A percentile compares a stretch with the other conserved stretches of the same genome.
phyloP scores from a whole-genome alignment of 2,113 vertebrate genomes.

The Gadus chalcogrammus region DNA sequence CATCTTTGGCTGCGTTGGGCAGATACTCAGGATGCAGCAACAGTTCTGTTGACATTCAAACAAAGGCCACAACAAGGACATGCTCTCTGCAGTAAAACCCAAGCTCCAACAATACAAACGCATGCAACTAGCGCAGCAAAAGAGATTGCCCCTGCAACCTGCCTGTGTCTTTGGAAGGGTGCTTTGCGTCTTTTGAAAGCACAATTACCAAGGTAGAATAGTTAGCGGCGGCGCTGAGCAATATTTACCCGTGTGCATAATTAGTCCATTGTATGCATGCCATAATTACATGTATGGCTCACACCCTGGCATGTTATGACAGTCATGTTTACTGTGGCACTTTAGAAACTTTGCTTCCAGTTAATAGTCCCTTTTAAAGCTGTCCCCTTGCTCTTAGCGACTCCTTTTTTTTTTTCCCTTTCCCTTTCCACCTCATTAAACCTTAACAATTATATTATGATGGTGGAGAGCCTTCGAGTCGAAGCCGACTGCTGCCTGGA shows the following conservation, averaged over 20 bases:
- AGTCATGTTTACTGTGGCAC: constrained; percentile 43
- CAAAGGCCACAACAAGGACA: not conserved
- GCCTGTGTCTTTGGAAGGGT: not conserved
- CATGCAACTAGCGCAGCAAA: not conserved
- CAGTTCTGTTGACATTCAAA: not conserved
- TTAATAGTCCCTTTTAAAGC: constrained; percentile 35
- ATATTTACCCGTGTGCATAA: not conserved
- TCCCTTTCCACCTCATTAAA: constrained; percentile 68
- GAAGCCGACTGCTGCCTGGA: constrained; percentile 55
- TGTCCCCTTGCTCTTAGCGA: not conserved
- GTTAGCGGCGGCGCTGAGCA: not conserved
- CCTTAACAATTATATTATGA: constrained; percentile 63
- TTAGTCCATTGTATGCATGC: constrained; percentile 1
- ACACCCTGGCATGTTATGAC: constrained; percentile 44
- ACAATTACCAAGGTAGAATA: not conserved
- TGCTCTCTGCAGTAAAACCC: not conserved
- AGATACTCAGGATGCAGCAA: not conserved
- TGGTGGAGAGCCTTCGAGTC: constrained; percentile 53
- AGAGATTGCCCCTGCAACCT: no score
- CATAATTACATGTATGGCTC: constrained; percentile 34
- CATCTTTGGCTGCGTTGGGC: not conserved
- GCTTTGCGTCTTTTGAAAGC: not conserved
- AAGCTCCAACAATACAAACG: not conserved
- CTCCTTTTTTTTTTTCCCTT: constrained; percentile 10
- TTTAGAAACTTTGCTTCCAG: constrained; percentile 26